Evolutionary conservation across 2,113 vertebrate species (phyloP), one percentile per base, ranked within the genome.

Genomic region (Pseudopipra pipra): DNA sequence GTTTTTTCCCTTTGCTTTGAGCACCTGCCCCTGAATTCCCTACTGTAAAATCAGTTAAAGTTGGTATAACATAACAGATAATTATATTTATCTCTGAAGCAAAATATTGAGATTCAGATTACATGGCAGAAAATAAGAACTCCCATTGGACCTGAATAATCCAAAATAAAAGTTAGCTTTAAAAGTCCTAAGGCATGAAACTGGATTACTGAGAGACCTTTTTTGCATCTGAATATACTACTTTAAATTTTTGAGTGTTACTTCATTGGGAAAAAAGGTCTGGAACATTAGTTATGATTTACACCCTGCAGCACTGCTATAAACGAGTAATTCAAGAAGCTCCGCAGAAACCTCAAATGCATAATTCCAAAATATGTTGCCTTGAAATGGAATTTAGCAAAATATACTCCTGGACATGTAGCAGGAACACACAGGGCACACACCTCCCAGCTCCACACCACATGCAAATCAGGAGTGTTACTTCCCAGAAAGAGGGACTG

Each of bases 1-100:
- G 70, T 0, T 24, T 87, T 91, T 89, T 74, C 44, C 8, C 4
- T 92, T 87, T 79, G 35, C 47, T 92, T 85, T 90, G 62, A 94
- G 84, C 73, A 73, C 62, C 90, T 93, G 91, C 49, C 68, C 44
- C 14, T 5, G 3, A 96, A 91, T 84, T 91, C 95, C 77, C 81
- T 67, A 20, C 39, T 3, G 37, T 91, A 81, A 93, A 94, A 87
- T 56, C 79, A 76, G 85, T 41, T 81, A 25, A 84, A 66, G 59
- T 12, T 33, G 5, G n/a, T 86, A 76, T 95, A 94, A 87, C 63
- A 59, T 95, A 93, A 75, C 58, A 94, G 73, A 67, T 78, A 83
- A 92, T 82, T 95, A 47, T 46, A 67, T 71, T 59, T 85, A 43
- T 17, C 76, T 90, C 79, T 56, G 75, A 92, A 85, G n/a, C 18